Base-by-base conservation (phyloP, 92 coral and sea anemone species). In the Muricea muricata region DNA sequence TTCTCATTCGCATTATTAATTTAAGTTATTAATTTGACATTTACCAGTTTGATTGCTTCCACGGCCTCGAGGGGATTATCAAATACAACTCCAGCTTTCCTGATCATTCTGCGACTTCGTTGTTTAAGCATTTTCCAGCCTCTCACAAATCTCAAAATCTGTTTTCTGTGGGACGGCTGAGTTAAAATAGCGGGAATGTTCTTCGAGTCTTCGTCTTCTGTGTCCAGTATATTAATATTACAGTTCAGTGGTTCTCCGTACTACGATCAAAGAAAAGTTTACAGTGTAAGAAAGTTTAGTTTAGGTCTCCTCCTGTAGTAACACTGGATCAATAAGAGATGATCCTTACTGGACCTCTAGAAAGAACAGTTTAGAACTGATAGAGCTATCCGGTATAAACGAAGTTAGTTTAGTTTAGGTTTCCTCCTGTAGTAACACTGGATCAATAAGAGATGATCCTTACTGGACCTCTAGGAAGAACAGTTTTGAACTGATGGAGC, bases 71-170 rank as follows among this genome's bases (percentile, higher is more conserved):
- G 41, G 23, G 99, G 97, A 82, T 90, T 85, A 33, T 89, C 88
- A 84, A 96, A 93, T n/a, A 93, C 72, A 33, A 92, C 50, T 29
- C 91, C 92, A 13, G 99, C 89, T 85, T 93, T 96, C 33, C 93
- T 81, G 29, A 96, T 84, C 11, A 88, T 41, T 21, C 99, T 89
- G 52, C 83, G 87, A 65, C 89, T 86, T 4, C 93, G 92, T 75
- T 92, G 91, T n/a, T 92, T 91, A 81, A 96, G 87, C 65, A 97
- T 96, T 33, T 82, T 92, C 97, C 95, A 93, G 25, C 71, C 80
- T 12, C 75, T 75, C 25, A 82, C 73, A 57, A 96, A 81, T 40
- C 89, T 77, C 75, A 76, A 66, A 6, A 87, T 94, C 79, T 96
- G 99, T 57, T 84, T 87, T 28, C 89, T 73, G 85, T 93, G 91